Evolutionary conservation across 2,113 vertebrate genomes (phyloP).

Genomic region (Centrocercus urophasianus): DNA sequence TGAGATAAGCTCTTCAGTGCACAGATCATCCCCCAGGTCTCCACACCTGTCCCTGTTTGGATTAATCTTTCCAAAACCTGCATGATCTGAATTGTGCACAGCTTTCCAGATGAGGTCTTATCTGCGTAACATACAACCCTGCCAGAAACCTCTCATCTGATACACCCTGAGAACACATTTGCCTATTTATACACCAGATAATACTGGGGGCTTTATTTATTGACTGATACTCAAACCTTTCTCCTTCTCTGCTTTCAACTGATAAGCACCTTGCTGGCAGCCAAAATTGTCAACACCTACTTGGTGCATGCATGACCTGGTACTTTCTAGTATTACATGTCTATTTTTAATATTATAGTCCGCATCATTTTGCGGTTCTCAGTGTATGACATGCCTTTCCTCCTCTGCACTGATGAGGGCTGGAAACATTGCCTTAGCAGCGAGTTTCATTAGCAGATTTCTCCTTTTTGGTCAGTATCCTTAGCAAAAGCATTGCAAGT

Average conservation of each 20-base stretch:
- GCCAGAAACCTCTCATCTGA: conserved; percentile 51
- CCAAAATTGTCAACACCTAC: conserved; percentile 8
- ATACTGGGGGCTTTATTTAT: conserved; percentile 17
- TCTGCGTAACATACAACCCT: not conserved
- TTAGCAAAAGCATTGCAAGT: not conserved
- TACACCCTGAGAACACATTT: not conserved
- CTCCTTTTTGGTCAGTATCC: not conserved
- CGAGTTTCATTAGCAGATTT: not conserved
- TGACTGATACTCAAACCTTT: not conserved
- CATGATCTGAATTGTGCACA: not conserved
- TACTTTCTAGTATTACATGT: conserved; percentile 4
- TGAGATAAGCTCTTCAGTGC: not conserved
- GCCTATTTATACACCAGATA: not conserved
- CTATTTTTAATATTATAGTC: not conserved
- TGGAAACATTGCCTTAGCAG: not conserved
- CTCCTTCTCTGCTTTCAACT: conserved; percentile 33
- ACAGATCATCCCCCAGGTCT: not conserved
- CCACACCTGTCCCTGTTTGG: conserved; percentile 46
- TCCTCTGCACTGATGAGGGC: not conserved
- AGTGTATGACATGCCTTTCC: not conserved
- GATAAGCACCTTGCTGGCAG: not conserved
- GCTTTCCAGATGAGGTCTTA: conserved; percentile 23
- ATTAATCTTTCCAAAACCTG: conserved; percentile 50
- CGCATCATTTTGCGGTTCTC: not conserved
- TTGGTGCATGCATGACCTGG: not conserved